Conservation (phyloP, 2,888 invertebrate species). For the Trachelus iudaicus region DNA sequence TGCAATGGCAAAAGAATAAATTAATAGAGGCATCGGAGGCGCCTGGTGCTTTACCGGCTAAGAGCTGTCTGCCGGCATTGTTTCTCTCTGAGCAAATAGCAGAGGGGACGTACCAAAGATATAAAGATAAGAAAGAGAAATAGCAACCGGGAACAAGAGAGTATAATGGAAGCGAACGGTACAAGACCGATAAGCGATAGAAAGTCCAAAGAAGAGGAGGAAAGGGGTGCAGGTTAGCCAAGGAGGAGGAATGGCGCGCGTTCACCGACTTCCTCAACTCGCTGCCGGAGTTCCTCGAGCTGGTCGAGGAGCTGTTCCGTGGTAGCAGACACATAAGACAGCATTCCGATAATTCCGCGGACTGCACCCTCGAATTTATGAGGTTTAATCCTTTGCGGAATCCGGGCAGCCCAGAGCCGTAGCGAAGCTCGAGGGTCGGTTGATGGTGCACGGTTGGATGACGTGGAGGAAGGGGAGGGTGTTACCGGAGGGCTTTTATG, state of each 20-base stretch:
- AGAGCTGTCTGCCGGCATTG: neutral
- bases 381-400: conserved; percentile 52
- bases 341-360: conserved; percentile 45
- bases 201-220: neutral
- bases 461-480: neutral
- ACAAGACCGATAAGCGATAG: neutral
- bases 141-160: neutral
- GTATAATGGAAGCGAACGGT: neutral
- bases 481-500: neutral
- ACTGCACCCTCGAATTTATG: conserved; percentile 47
- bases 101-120: neutral
- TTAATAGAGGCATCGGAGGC: neutral
- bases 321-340: conserved; percentile 12
- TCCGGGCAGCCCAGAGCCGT: conserved; percentile 15
- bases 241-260: neutral
- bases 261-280: neutral
- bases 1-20: neutral
- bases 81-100: neutral
- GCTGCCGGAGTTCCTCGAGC: neutral
- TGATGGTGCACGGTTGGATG: conserved; percentile 2
- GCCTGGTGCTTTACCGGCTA: neutral
- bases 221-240: neutral
- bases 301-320: neutral
- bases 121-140: neutral
- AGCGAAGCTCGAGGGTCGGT: neutral